Base-by-base conservation (phyloP, 2,113 vertebrate species). In the Macroglossus sobrinus region DNA sequence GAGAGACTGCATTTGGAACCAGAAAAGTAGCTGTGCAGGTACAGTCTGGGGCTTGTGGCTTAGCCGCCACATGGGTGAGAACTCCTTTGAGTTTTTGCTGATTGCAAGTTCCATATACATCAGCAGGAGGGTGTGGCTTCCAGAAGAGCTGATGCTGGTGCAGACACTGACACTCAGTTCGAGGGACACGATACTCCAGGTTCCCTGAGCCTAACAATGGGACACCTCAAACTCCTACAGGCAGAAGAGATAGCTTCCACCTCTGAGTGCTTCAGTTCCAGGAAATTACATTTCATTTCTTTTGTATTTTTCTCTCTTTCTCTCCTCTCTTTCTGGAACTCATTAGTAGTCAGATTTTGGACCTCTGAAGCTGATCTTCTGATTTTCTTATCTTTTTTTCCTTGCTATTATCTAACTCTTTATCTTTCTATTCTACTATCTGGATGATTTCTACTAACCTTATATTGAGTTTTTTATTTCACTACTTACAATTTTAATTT, bases 401-500 rank as follows among this genome's bases (percentile, higher is more conserved):
- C 16, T 63, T 75, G n/a, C 10, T 45, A 43, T 45, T 84, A 19
- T 43, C 30, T 7, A 53, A 55, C 50, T 74, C 28, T 66, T 59
- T 55, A 47, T 85, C 24, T 92, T 64, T 86, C 43, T 90, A 3
- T 59, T 81, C 26, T 81, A 38, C 21, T 57, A 78, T 84, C 71
- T 71, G 35, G 38, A 53, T 72, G 38, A 30, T 92, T 84, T 55
- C 71, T 84, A 59, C n/a, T 78, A 50, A 57, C 74, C 21, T 74
- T 68, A 79, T 5, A 4, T 35, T 85, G 13, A 64, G 21, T 87
- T 91, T 96, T 90, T 75, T 15, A 79, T 89, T 84, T 92, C 14
- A 78, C 10, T 85, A 22, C 75, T 95, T 61, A 14, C 33, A 53
- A 33, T 96, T 91, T 87, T 75, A 75, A 61, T 82, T 93, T 94